Evolutionary conservation across 2,888 invertebrate genomes (phyloP), one percentile per base, ranked within the genome.

Genomic region (Microplitis manilae): DNA sequence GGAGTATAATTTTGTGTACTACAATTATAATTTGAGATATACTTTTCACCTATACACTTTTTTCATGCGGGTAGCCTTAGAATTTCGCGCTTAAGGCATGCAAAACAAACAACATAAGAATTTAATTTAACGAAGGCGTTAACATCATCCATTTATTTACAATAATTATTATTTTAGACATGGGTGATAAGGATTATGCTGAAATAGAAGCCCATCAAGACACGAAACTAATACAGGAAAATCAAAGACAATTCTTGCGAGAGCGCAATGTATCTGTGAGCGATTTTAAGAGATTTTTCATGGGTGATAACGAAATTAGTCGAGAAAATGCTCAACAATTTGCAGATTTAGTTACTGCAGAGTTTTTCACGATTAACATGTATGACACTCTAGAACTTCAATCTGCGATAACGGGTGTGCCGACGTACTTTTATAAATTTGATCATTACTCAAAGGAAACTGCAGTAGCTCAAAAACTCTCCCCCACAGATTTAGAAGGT

Each of bases 361-460:
- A 81, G 1, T 65, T 83, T 4, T 88, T 89, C 41, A 0, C 81
- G 0, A 77, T 77, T 9, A 86, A 84, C 1, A 81, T 87, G 40
- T 79, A 84, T 64, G 84, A 86, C 4, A 70, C 83, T 0, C 76
- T 83, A 1, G 79, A 81, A 20, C 20, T 77, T 5, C 88, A 89
- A 76, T 68, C 80, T 1, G 59, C 75, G 6, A 73, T 75, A 62
- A 7, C 17, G 5, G 2, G 50, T 0, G 20, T 9, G 5, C 50
- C 84, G 0, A 86, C 85, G 5, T 89, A 87, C 67, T 73, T 85
- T 5, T 89, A 89, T 50, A 80, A 82, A 62, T 87, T 88, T 77
- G 81, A 82, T 6, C 87, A 84, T 68, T 85, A 86, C 8, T 20
- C 7, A 1, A 39, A 71, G 5, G 13, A n/a, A 13, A 65, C 8